Percentiles rank a stretch among this genome's conserved stretches.
Evolutionary conservation across 1,140 invertebrate genomes (phyloP).

Genomic region (Bilobella aurantiaca): DNA sequence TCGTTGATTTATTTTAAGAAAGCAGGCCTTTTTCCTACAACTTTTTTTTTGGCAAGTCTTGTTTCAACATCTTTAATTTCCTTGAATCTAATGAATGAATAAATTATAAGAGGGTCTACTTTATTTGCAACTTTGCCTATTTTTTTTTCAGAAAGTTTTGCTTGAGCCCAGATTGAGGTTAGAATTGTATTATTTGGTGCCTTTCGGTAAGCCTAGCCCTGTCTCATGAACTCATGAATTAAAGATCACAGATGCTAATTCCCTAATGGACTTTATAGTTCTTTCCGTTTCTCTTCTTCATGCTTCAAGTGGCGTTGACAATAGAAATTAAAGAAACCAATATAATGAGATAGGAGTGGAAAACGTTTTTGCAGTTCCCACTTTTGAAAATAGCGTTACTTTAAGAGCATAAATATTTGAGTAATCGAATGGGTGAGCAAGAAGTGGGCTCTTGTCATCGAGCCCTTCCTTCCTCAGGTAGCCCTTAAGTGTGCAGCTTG

Average conservation of each 20-base stretch:
- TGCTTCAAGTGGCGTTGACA: background rate
- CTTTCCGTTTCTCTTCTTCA: background rate
- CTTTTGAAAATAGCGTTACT: background rate
- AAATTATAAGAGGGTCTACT: too few relatives aligned
- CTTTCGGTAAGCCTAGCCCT: background rate
- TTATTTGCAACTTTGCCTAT: too few relatives aligned
- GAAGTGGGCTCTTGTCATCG: background rate
- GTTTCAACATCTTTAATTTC: too few relatives aligned
- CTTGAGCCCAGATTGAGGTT: too few relatives aligned
- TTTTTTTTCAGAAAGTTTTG: too few relatives aligned
- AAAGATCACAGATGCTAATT: background rate
- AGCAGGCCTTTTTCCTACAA: too few relatives aligned
- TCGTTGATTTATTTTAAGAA: too few relatives aligned
- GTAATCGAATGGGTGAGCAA: background rate
- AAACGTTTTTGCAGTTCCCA: background rate
- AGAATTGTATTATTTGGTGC: background rate
- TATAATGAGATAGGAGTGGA: background rate
- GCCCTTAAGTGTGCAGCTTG: background rate
- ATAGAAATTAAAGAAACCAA: background rate
- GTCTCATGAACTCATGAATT: background rate
- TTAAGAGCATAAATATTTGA: background rate
- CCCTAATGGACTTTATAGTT: background rate
- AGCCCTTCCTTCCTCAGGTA: background rate
- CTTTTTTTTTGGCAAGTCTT: too few relatives aligned
- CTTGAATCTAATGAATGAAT: too few relatives aligned